These are phyloP conservation scores for Brienomyrus longianalis DNA, from an alignment of 2,113 vertebrate genomes.

Conservation along the genomic window DNA sequence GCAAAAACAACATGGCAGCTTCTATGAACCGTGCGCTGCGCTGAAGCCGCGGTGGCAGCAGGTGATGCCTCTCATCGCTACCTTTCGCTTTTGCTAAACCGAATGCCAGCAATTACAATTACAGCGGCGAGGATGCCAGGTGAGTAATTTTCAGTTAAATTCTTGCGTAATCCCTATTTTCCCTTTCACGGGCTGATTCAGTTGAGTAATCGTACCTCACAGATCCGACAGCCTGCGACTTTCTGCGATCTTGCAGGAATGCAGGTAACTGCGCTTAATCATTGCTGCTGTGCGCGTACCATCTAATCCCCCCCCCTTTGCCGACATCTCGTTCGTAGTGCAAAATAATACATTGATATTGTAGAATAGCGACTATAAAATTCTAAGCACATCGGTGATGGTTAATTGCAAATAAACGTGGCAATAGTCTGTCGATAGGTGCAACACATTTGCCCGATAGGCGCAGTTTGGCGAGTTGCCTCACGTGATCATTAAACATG, in stretches of 20 bases:
- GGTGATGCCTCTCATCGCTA: background rate
- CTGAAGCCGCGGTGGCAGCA: background rate
- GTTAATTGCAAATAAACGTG: background rate
- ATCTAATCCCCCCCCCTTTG: background rate
- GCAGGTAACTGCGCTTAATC: background rate
- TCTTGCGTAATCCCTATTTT: background rate
- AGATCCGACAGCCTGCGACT: background rate
- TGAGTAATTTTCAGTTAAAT: background rate
- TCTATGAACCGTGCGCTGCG: background rate
- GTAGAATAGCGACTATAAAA: background rate
- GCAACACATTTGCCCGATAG: background rate
- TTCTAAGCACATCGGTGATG: background rate
- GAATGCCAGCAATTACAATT: background rate
- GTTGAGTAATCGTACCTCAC: background rate
- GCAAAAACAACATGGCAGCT: slow-evolving; percentile 20
- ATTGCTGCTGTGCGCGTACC: background rate
- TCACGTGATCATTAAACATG: background rate
- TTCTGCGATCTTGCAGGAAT: background rate
- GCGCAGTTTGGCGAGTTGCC: background rate
- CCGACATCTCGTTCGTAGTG: background rate
- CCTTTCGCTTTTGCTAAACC: background rate
- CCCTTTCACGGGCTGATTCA: background rate
- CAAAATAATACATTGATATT: background rate
- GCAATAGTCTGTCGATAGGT: background rate
- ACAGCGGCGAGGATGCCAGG: background rate